Evolutionary conservation across 1,140 invertebrate species (phyloP), one percentile per base, ranked within the genome.

Genomic region (Atopsyche davidsoni): DNA sequence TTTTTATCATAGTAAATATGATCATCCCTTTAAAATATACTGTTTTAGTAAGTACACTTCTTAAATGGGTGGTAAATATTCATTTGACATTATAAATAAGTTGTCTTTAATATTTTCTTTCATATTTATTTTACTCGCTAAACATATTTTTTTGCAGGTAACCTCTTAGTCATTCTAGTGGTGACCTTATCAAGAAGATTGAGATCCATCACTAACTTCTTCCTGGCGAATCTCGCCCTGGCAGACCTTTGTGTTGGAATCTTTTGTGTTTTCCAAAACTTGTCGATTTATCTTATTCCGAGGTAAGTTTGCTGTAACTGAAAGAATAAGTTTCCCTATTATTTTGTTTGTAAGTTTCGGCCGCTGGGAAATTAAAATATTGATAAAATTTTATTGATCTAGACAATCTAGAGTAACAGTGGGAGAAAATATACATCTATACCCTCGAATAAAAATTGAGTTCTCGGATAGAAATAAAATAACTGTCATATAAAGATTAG

Each of bases 221-320:
- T 90, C 62, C 66, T 91, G 48, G 85, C 84, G 1, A 91, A 92
- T 64, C 68, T 92, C 38, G 87, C 87, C 0, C 78, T 89, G 11
- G 87, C 88, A 3, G 88, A 92, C 66, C 78, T 91, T 28, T 87
- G 86, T 56, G 89, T 92, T 1, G 87, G 85, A 10, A 75, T 91
- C 23, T 91, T 92, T 65, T 92, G 89, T 62, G 85, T 92, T 17
- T 86, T 86, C 63, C 88, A 89, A 65, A 90, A 89, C 63, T 74
- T 89, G 42, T 79, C 80, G 6, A 83, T 84, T 50, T 88, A 88
- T 64, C 69, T 89, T n/a, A 83, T 84, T 60, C 79, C 79, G 23
- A 82, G 77, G 80, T 83, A 38, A 28, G 41, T 40, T 16, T 17
- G 14, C 18, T 31, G n/a, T n/a, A n/a, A n/a, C n/a, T n/a, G n/a